phyloP scores from a whole-genome alignment of 2,113 vertebrate species.

The Pogonocichla stellata region DNA sequence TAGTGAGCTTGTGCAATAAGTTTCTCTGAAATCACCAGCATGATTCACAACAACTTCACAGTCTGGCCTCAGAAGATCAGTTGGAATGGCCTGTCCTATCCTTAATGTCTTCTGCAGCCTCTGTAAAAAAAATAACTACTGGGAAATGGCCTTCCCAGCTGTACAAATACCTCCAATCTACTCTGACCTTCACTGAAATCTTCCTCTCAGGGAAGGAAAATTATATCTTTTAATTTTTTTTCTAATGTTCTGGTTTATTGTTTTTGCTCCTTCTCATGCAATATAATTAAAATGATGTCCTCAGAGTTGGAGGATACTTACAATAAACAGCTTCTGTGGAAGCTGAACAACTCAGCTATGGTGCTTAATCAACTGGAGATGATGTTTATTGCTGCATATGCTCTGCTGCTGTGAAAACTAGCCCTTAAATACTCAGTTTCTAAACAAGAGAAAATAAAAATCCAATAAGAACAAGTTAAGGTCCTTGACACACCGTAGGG shows the following conservation, averaged over 20 bases:
- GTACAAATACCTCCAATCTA: background rate
- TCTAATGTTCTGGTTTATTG: slow-evolving; percentile 20
- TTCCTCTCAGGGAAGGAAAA: slow-evolving; percentile 38
- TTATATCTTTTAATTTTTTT: slow-evolving; percentile 57
- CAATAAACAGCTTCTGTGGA: slow-evolving; percentile 17
- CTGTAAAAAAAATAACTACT: background rate
- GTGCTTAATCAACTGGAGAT: slow-evolving; percentile 52
- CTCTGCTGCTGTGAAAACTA: slow-evolving; percentile 39
- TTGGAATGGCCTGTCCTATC: slow-evolving; percentile 1
- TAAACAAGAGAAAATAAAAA: slow-evolving; percentile 59
- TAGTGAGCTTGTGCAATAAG: background rate
- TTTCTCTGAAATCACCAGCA: slow-evolving; percentile 23
- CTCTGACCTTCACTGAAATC: slow-evolving; percentile 43
- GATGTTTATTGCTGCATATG: slow-evolving; percentile 37
- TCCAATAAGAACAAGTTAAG: slow-evolving; percentile 56
- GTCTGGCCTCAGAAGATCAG: slow-evolving; percentile 27
- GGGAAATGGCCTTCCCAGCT: background rate
- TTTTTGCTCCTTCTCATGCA: slow-evolving; percentile 48
- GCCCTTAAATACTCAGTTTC: background rate
- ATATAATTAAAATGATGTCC: slow-evolving; percentile 64
- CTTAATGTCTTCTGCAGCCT: slow-evolving; percentile 14
- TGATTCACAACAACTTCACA: slow-evolving; percentile 28
- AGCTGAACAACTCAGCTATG: slow-evolving; percentile 21
- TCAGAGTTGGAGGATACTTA: slow-evolving; percentile 39
- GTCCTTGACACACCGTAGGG: slow-evolving; percentile 24